Conservation (phyloP, 2,888 invertebrate species). For the Lucinisca nassula region DNA sequence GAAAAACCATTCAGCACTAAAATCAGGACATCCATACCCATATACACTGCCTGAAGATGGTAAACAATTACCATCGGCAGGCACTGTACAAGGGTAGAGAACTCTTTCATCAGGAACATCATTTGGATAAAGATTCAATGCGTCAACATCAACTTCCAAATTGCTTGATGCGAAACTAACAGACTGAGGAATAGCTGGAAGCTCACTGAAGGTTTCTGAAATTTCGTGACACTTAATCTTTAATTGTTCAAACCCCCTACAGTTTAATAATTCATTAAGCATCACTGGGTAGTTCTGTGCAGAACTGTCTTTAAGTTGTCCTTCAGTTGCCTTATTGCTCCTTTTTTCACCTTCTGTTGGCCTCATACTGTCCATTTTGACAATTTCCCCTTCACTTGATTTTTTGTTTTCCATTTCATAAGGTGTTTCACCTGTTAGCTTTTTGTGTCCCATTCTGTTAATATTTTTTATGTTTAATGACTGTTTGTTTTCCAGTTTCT, state of each 20-base stretch:
- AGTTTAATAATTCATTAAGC: conserved; percentile 2
- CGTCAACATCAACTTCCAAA: conserved; percentile 34
- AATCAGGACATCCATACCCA: conserved; percentile 22
- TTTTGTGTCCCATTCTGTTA: neutral
- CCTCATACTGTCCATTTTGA: neutral
- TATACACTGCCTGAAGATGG: conserved; percentile 54
- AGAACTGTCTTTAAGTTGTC: neutral
- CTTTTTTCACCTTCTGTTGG: neutral
- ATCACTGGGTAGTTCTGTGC: neutral
- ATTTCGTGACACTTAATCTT: conserved; percentile 6
- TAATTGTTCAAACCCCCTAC: conserved; percentile 23
- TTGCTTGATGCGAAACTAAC: conserved; percentile 6
- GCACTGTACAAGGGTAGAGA: conserved; percentile 24
- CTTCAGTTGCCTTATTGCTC: neutral
- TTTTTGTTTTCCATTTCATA: neutral
- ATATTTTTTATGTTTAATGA: neutral
- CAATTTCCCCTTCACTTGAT: neutral
- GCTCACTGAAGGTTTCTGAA: neutral
- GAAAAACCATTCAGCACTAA: conserved; percentile 32
- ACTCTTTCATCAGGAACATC: conserved; percentile 36
- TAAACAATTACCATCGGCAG: conserved; percentile 58
- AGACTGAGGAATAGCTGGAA: conserved; percentile 9
- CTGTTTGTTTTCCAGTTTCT: neutral
- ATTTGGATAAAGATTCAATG: conserved; percentile 35
- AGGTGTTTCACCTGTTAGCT: neutral